Percentiles rank a stretch among this genome's conserved stretches.
Conservation (phyloP, 2,888 invertebrate genomes). For the Hypsopygia costalis region DNA sequence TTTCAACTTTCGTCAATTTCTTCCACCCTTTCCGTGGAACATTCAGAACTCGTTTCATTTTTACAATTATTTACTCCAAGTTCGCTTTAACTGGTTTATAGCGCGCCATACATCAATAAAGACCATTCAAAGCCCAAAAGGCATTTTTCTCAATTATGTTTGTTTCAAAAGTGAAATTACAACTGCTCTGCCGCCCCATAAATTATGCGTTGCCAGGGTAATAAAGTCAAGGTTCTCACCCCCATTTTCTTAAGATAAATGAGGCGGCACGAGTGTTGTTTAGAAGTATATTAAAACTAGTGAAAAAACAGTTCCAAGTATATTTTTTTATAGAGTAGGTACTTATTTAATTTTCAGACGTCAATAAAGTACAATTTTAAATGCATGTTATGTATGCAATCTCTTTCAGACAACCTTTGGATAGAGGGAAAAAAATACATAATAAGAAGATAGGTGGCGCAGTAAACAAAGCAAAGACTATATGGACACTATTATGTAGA, state of each 20-base stretch:
- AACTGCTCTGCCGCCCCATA: slow-evolving; percentile 30
- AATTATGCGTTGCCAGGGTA: slow-evolving; percentile 32
- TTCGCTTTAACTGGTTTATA: not conserved
- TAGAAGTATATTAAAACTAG: not conserved
- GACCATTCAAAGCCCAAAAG: slow-evolving; percentile 6
- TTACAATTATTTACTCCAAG: not conserved
- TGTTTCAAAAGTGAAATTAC: slow-evolving; percentile 28
- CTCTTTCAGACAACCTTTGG: no score
- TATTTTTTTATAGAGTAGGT: no score
- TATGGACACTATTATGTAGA: no score
- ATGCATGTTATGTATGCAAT: no score
- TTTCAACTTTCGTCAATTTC: not conserved
- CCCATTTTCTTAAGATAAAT: slow-evolving; percentile 43
- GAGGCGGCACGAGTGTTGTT: slow-evolving; percentile 29
- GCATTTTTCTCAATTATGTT: slow-evolving; percentile 31
- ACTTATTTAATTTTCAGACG: no score
- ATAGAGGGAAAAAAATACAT: no score
- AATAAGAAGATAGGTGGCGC: no score
- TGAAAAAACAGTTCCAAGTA: no score
- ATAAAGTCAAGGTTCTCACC: slow-evolving; percentile 33
- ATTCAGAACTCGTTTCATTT: not conserved
- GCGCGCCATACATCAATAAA: slow-evolving; percentile 3
- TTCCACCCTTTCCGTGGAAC: not conserved
- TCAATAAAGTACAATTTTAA: no score
- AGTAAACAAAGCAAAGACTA: no score